phyloP scores from a whole-genome alignment of 1,140 invertebrate genomes.

The Anthonomus grandis region DNA sequence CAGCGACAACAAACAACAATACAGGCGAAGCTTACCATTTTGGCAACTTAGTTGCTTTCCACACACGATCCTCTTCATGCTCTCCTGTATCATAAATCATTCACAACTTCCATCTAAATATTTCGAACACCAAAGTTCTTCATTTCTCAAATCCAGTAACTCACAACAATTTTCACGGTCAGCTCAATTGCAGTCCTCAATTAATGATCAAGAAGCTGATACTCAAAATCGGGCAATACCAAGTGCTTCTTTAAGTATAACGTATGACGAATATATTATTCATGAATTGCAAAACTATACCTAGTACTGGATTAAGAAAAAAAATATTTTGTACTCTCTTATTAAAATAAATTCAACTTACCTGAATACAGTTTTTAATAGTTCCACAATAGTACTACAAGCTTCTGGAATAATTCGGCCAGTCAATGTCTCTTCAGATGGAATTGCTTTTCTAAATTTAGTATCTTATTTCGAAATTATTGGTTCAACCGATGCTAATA shows the following conservation, averaged over 20 bases:
- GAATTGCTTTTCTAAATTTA: neutral
- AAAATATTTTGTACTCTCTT: too few relatives aligned
- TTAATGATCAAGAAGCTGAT: too few relatives aligned
- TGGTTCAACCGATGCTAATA: too few relatives aligned
- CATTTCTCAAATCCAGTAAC: too few relatives aligned
- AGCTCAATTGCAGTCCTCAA: too few relatives aligned
- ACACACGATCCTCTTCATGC: neutral
- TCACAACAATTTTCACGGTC: too few relatives aligned
- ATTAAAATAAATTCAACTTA: too few relatives aligned
- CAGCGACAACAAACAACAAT: too few relatives aligned
- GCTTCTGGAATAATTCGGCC: neutral
- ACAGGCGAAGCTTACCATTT: neutral
- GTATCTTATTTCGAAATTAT: neutral
- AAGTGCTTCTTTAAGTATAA: neutral
- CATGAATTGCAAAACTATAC: neutral
- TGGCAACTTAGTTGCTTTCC: neutral
- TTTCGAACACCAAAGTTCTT: neutral
- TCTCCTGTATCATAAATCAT: neutral
- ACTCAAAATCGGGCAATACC: neutral
- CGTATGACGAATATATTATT: neutral
- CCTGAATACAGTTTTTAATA: neutral
- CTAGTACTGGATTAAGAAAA: neutral
- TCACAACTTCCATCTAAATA: neutral
- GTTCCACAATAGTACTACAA: neutral
- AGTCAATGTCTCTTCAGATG: too few relatives aligned